Conservation (phyloP, 1,140 invertebrate genomes). For the Portunus trituberculatus region DNA sequence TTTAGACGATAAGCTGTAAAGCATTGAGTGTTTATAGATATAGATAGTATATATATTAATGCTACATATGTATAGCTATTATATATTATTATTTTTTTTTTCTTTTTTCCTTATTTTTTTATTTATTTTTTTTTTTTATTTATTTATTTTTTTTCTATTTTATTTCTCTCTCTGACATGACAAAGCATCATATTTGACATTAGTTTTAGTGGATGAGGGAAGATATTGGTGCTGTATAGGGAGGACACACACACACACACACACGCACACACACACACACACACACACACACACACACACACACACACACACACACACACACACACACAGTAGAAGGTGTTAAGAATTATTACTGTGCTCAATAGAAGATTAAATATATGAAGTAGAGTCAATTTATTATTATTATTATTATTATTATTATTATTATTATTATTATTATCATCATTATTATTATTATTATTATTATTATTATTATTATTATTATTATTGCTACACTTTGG, state of each 20-base stretch:
- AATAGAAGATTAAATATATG: background rate
- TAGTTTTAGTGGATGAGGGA: background rate
- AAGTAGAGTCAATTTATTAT: background rate
- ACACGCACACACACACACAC: constrained; percentile 10
- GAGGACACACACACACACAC: background rate
- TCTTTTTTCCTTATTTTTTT: no score
- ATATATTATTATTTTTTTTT: no score
- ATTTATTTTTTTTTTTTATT: background rate
- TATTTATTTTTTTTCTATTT: background rate
- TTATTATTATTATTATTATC: no score
- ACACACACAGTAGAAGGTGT: background rate
- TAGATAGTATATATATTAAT: background rate
- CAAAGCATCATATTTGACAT: background rate
- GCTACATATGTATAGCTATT: no score
- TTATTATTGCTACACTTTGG: background rate
- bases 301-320: constrained; percentile 20
- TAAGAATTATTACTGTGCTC: background rate
- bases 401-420: background rate
- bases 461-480: constrained; percentile 28
- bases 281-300: constrained; percentile 20
- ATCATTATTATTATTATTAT: background rate
- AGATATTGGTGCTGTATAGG: background rate
- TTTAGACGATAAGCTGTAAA: background rate
- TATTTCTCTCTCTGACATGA: background rate
- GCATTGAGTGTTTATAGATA: background rate